Evolutionary conservation across 2,113 vertebrate genomes (phyloP), one percentile per base, ranked within the genome.

Genomic region (Tetrao urogallus): DNA sequence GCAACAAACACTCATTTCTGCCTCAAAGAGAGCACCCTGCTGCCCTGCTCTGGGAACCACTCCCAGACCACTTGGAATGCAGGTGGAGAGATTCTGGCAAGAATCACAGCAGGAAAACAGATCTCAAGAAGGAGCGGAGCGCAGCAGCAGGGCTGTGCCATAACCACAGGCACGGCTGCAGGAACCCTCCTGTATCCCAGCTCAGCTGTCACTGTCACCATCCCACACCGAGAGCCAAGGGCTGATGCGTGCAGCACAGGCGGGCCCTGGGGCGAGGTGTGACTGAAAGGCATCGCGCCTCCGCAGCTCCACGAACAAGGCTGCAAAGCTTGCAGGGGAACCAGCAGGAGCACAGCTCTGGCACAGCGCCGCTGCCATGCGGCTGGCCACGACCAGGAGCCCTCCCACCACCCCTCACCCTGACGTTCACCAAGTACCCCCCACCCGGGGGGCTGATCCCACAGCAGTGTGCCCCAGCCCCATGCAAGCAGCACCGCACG

Each of bases 21-120:
- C 78, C 92, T 91, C 80, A 38, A 6, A 88, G 73, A 66, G 74
- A 85, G 66, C 80, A 50, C 34, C 84, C 88, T 72, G 86, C 64
- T 73, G 92, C 74, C 81, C 28, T 54, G 78, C 92, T 76, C 76
- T 10, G 77, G 88, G 75, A 96, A 82, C 86, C 38, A 52, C 6
- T 32, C 48, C 73, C 88, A 71, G 92, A 66, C 52, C 83, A 5
- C 85, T 61, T 69, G 38, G 28, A 2, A n/a, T 0, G 0, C 57
- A 58, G 64, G 58, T 58, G 24, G 8, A n/a, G 43, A 75, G 93
- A 28, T 47, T 13, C 7, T 1, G 50, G 76, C 8, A 34, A 54
- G 69, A 28, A 57, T 6, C 9, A 28, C 58, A 21, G 3, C 14
- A 82, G 54, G 81, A 56, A 54, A 82, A 67, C 17, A 82, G 74